Evolutionary conservation across 2,888 invertebrate species (phyloP).

Genomic region (Meghimatium bilineatum): DNA sequence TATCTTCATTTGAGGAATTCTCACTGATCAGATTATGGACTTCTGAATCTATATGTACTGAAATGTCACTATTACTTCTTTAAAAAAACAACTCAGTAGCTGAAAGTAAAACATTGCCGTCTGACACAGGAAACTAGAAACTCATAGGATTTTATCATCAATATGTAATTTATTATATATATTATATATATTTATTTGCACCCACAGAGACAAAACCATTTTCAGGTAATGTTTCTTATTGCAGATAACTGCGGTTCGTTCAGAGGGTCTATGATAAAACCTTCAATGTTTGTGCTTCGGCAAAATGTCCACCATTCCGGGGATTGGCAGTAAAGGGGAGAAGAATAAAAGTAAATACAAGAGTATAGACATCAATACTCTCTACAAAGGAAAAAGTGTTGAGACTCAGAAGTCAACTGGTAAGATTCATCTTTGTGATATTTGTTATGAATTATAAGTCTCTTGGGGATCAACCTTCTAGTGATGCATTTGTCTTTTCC

Average conservation of each 20-base stretch:
- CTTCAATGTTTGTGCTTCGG: slow-evolving; percentile 93
- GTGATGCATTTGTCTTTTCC: too few relatives aligned
- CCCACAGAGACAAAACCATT: not conserved
- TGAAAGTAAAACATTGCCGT: too few relatives aligned
- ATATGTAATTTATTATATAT: too few relatives aligned
- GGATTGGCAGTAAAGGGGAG: slow-evolving; percentile 88
- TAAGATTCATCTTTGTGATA: slow-evolving; percentile 54
- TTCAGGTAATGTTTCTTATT: not conserved
- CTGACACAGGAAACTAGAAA: too few relatives aligned
- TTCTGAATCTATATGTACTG: too few relatives aligned
- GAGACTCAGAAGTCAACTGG: slow-evolving; percentile 78
- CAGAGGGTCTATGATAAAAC: slow-evolving; percentile 83
- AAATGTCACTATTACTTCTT: too few relatives aligned
- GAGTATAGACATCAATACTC: slow-evolving; percentile 97
- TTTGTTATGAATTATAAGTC: not conserved
- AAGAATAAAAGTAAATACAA: slow-evolving; percentile 96
- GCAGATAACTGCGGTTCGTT: slow-evolving; percentile 79
- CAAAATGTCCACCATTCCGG: slow-evolving; percentile 97
- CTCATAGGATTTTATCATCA: too few relatives aligned
- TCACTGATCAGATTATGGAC: too few relatives aligned
- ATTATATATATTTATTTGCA: too few relatives aligned
- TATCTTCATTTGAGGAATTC: too few relatives aligned
- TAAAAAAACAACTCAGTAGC: too few relatives aligned
- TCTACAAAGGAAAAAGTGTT: slow-evolving; percentile 85
- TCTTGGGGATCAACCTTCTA: too few relatives aligned